Base-by-base conservation (phyloP, 2,113 vertebrate species). In the Pelmatolapia mariae region DNA sequence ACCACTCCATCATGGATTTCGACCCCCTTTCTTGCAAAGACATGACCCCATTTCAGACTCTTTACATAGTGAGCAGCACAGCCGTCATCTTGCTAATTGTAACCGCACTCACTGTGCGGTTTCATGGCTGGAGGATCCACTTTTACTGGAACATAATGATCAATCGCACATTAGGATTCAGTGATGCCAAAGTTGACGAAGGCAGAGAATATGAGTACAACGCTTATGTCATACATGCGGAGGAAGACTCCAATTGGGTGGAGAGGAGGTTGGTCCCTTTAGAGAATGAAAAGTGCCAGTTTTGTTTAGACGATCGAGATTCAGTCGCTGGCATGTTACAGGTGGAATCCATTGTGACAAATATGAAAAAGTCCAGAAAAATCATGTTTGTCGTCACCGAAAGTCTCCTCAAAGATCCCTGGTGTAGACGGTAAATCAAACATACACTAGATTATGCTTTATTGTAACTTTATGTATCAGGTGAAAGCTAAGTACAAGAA, bases 61-160 rank as follows among this genome's bases (percentile, higher is more conserved):
- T 98, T 7, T 98, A 96, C 89, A 80, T 98, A 18, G 76, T 98
- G 24, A 98, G 87, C 89, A 95, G 93, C 82, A 95, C 93, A 1
- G 0, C 7, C 3, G 94, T 98, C 2, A 31, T 90, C 10, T 33
- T 93, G 26, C 71, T 98, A 26, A 95, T 97, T 24, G 81, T 94
- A 18, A 52, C 59, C 0, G 95, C 97, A 2, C 85, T 99, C 33
- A 26, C 97, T 2, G 79, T 97, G 36, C 97, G 97, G 18, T 98
- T 98, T 87, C 97, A 99, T 43, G 98, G 98, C 13, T 99, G 99
- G 99, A 97, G 98, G 87, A 96, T 99, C 89, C 94, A 95, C 86
- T 99, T 99, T 91, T 98, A 97, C 71, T 98, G 98, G 97, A 98
- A 97, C 88, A 93, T 99, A 91, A 52, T 96, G 29, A 95, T 98